phyloP scores from a whole-genome alignment of 2,888 invertebrate genomes.

The Aporophyla nigra region DNA sequence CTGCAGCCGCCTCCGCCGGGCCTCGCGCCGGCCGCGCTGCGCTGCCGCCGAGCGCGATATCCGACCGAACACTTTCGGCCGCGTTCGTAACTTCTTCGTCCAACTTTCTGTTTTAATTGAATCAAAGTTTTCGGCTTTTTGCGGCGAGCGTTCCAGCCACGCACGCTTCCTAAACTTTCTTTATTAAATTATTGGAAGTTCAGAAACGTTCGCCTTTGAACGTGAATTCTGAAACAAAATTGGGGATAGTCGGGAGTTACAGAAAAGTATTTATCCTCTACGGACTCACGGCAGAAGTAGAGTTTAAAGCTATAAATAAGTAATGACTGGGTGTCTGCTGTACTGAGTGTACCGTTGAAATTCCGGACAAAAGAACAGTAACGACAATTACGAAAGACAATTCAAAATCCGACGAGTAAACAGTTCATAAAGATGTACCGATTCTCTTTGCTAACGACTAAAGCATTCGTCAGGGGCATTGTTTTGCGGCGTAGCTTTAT shows the following conservation, averaged over 20 bases:
- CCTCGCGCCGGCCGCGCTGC: slow-evolving; percentile 45
- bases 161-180: slow-evolving; percentile 90
- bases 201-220: slow-evolving; percentile 90
- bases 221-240: slow-evolving; percentile 85
- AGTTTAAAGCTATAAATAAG: slow-evolving; percentile 68
- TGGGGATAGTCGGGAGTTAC: slow-evolving; percentile 83
- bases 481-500: slow-evolving; percentile 89
- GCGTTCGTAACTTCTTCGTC: slow-evolving; percentile 86
- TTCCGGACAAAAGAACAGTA: slow-evolving; percentile 73
- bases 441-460: slow-evolving; percentile 84
- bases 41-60: slow-evolving; percentile 66
- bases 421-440: slow-evolving; percentile 87
- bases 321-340: slow-evolving; percentile 61
- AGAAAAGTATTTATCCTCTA: slow-evolving; percentile 78
- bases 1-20: slow-evolving; percentile 61
- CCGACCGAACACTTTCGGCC: slow-evolving; percentile 77
- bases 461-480: slow-evolving; percentile 87
- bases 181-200: slow-evolving; percentile 91
- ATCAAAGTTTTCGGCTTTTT: slow-evolving; percentile 91
- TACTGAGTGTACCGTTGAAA: slow-evolving; percentile 58
- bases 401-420: slow-evolving; percentile 81
- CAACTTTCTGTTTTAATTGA: slow-evolving; percentile 90
- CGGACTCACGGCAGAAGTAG: slow-evolving; percentile 64
- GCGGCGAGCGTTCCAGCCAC: slow-evolving; percentile 89
- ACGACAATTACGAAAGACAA: slow-evolving; percentile 76